phyloP scores from a whole-genome alignment of 1,140 invertebrate species.

The Papilio polyxenes region DNA sequence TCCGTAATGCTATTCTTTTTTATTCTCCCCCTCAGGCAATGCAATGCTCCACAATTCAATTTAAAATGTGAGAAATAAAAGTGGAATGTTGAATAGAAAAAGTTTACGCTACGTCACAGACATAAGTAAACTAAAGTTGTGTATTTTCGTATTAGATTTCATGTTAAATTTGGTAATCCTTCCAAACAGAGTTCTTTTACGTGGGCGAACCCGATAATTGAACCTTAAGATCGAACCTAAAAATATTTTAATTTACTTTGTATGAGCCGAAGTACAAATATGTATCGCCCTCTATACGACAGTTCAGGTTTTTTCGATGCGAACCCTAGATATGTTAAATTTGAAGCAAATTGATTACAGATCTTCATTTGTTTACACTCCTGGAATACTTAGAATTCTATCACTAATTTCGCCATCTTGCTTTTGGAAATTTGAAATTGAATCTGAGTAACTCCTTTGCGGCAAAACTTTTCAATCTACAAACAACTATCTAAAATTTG shows the following conservation, averaged over 20 bases:
- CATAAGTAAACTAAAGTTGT: background rate
- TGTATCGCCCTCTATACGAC: no score
- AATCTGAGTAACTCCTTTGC: background rate
- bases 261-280: no score
- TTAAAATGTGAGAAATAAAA: slow-evolving; percentile 18
- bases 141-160: background rate
- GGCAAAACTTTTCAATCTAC: background rate
- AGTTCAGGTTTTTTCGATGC: no score
- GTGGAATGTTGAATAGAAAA: slow-evolving; percentile 18
- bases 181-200: background rate
- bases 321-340: no score
- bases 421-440: slow-evolving; percentile 10
- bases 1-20: slow-evolving; percentile 3
- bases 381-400: background rate
- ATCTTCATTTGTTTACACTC: background rate
- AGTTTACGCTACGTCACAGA: background rate
- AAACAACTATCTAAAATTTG: background rate
- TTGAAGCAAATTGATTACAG: no score
- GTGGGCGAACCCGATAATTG: no score
- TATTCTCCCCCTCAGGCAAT: background rate
- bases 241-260: no score
- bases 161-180: background rate
- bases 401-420: background rate
- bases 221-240: no score
- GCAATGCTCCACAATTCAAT: slow-evolving; percentile 9